Evolutionary conservation across 2,888 invertebrate genomes (phyloP).

Genomic region (Lomographa bimaculata): DNA sequence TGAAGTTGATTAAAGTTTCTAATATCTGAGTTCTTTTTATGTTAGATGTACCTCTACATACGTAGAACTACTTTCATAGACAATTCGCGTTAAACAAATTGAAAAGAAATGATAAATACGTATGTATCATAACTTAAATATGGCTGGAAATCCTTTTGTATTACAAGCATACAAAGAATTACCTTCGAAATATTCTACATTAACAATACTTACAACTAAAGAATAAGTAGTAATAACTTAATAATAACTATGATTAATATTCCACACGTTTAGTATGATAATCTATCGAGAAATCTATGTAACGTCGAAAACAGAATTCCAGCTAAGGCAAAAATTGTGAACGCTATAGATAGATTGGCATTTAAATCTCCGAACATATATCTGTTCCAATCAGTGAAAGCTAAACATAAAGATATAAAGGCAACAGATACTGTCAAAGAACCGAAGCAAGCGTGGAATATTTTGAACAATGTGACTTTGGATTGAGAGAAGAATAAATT

Average conservation of each 20-base stretch:
- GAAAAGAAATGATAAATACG: constrained; percentile 8
- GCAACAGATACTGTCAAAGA: constrained; percentile 47
- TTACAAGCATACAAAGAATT: constrained; percentile 34
- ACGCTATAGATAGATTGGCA: constrained; percentile 44
- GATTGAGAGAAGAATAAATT: constrained; percentile 39
- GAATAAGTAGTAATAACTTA: too few species aligned
- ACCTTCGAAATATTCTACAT: too few species aligned
- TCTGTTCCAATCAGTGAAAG: constrained; percentile 39
- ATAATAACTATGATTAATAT: too few species aligned
- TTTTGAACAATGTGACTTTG: constrained; percentile 32
- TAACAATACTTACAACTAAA: too few species aligned
- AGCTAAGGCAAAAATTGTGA: constrained; percentile 46
- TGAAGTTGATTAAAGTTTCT: too few species aligned
- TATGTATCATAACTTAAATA: not conserved
- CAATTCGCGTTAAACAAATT: constrained; percentile 20
- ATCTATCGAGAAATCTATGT: too few species aligned
- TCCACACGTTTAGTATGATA: too few species aligned
- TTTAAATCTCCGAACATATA: constrained; percentile 23
- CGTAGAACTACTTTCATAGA: too few species aligned
- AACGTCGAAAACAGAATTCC: constrained; percentile 45
- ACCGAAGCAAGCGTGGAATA: constrained; percentile 44
- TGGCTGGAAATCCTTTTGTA: constrained; percentile 32
- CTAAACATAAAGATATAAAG: constrained; percentile 46
- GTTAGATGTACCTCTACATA: too few species aligned
- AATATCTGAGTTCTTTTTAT: too few species aligned